Conservation (phyloP, 2,888 invertebrate species). For the Temnothorax ravouxi region DNA sequence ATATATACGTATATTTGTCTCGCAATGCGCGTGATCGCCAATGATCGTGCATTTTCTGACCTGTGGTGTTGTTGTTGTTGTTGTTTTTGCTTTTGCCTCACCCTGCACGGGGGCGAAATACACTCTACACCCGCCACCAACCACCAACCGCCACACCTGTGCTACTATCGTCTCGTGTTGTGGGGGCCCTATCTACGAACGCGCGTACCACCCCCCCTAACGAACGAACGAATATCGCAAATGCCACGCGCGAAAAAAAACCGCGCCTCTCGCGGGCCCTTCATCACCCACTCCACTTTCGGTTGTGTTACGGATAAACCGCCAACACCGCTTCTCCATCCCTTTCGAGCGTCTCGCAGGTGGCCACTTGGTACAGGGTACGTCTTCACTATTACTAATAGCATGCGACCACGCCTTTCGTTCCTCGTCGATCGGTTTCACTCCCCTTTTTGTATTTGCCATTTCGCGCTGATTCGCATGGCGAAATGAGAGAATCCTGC, state of each 20-base stretch:
- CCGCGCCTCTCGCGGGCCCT: slow-evolving; percentile 63
- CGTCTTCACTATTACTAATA: slow-evolving; percentile 88
- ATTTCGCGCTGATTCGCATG: slow-evolving; percentile 38
- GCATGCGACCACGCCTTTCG: slow-evolving; percentile 79
- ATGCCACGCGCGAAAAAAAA: slow-evolving; percentile 47
- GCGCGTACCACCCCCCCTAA: slow-evolving; percentile 64
- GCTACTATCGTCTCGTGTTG: slow-evolving; percentile 71
- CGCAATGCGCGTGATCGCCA: slow-evolving; percentile 58
- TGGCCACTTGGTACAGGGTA: slow-evolving; percentile 97
- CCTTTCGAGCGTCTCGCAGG: slow-evolving; percentile 88
- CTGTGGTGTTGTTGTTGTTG: slow-evolving; percentile 81
- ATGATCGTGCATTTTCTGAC: slow-evolving; percentile 76
- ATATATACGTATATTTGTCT: slow-evolving; percentile 46
- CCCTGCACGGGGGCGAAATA: slow-evolving; percentile 78
- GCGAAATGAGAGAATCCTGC: slow-evolving; percentile 18
- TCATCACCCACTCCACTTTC: slow-evolving; percentile 69
- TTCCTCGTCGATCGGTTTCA: slow-evolving; percentile 24
- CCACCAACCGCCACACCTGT: slow-evolving; percentile 75
- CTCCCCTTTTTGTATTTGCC: slow-evolving; percentile 46
- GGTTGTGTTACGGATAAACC: slow-evolving; percentile 75
- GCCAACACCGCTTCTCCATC: slow-evolving; percentile 80
- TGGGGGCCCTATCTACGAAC: slow-evolving; percentile 71
- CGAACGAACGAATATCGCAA: slow-evolving; percentile 57
- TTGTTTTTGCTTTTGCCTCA: slow-evolving; percentile 81
- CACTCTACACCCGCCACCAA: slow-evolving; percentile 76